A percentile compares a stretch with the other conserved stretches of the same genome.
Evolutionary conservation across 2,888 invertebrate species (phyloP).

Genomic region (Archips crataeganus): DNA sequence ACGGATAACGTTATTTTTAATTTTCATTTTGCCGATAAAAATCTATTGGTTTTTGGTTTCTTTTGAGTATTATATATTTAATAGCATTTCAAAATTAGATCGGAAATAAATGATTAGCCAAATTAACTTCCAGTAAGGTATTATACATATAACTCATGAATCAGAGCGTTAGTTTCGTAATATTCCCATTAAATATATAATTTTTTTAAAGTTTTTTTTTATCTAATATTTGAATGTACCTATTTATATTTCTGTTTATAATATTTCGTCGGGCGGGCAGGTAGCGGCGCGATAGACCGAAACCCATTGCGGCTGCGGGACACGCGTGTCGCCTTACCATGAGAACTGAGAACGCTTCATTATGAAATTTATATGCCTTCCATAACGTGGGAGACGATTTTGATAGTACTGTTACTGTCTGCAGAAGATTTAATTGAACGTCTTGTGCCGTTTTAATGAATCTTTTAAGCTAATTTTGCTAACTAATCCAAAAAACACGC

Average conservation of each 20-base stretch:
- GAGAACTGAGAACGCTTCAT: conserved; percentile 55
- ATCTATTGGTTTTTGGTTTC: too few species aligned
- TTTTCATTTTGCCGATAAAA: too few species aligned
- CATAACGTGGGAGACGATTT: conserved; percentile 52
- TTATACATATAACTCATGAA: too few species aligned
- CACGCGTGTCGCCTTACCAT: conserved; percentile 61
- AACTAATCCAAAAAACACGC: conserved; percentile 12
- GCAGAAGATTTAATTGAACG: conserved; percentile 15
- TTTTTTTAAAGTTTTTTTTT: too few species aligned
- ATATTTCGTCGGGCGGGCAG: conserved; percentile 18
- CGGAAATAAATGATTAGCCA: too few species aligned
- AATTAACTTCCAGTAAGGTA: too few species aligned
- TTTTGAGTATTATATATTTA: too few species aligned
- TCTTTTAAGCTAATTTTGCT: conserved; percentile 10
- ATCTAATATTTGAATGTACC: too few species aligned
- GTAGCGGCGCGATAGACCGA: conserved; percentile 52
- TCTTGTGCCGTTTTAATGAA: conserved; percentile 23
- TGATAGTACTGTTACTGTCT: conserved; percentile 31
- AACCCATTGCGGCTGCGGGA: conserved; percentile 52
- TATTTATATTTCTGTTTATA: background rate
- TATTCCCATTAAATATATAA: too few species aligned
- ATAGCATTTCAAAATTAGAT: too few species aligned
- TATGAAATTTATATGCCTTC: conserved; percentile 55
- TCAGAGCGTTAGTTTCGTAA: too few species aligned
- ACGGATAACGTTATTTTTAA: too few species aligned